Evolutionary conservation across 2,888 invertebrate genomes (phyloP).

Genomic region (Volucella bombylans): DNA sequence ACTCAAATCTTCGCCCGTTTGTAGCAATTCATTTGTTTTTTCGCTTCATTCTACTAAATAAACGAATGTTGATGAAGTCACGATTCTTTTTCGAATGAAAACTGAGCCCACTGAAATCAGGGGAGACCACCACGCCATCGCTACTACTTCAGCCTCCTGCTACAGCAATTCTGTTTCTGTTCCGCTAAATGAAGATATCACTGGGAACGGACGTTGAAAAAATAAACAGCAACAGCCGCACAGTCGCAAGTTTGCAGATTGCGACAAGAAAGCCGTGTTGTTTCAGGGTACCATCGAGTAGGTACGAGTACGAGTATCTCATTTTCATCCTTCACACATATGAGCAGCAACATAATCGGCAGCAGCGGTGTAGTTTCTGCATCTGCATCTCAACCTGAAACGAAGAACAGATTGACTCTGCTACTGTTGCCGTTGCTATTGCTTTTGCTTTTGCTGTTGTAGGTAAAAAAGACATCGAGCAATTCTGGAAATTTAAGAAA

Average conservation of each 20-base stretch:
- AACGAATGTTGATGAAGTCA: conserved; percentile 72
- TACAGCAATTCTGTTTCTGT: conserved; percentile 57
- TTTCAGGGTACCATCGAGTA: too few species aligned
- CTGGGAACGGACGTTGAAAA: conserved; percentile 49
- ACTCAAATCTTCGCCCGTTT: conserved; percentile 61
- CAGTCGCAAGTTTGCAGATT: neutral
- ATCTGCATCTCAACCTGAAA: conserved; percentile 60
- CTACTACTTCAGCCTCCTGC: conserved; percentile 11
- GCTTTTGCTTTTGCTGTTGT: conserved; percentile 23
- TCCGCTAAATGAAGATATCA: conserved; percentile 72
- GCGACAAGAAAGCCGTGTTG: too few species aligned
- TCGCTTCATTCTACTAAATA: conserved; percentile 64
- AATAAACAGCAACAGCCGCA: conserved; percentile 13
- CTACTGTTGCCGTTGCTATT: conserved; percentile 35
- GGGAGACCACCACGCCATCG: conserved; percentile 48
- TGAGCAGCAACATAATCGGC: conserved; percentile 3
- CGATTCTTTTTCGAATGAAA: conserved; percentile 70
- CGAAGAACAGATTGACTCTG: conserved; percentile 43
- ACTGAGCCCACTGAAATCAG: conserved; percentile 53
- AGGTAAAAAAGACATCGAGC: conserved; percentile 49
- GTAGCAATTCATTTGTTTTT: conserved; percentile 59
- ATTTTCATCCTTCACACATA: conserved; percentile 57
- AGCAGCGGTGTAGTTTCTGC: conserved; percentile 26
- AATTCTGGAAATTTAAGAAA: conserved; percentile 72
- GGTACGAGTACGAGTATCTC: conserved; percentile 25